A percentile compares a stretch with the other conserved stretches of the same genome.
Evolutionary conservation across 2,113 vertebrate species (phyloP).

Genomic region (Archocentrus centrarchus): DNA sequence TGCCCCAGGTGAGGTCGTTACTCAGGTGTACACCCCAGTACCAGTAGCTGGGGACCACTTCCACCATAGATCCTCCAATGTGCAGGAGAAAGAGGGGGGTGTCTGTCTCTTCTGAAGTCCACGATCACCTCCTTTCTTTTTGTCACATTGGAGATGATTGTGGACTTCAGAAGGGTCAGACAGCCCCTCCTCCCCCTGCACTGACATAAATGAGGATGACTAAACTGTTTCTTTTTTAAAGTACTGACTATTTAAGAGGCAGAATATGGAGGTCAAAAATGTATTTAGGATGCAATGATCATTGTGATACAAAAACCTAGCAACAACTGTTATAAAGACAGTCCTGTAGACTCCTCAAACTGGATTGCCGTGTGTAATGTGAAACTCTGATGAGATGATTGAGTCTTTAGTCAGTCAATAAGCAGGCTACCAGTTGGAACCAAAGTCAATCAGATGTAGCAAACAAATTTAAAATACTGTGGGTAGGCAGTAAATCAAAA

Average conservation of each 20-base stretch:
- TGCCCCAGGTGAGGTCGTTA: no score
- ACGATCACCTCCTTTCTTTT: no score
- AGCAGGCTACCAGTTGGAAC: not conserved
- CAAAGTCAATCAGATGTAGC: conserved; percentile 17
- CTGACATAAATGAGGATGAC: not conserved
- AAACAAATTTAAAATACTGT: conserved; percentile 18
- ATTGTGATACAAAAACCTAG: not conserved
- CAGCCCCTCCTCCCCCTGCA: no score
- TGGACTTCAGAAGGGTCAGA: no score
- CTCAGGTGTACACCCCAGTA: no score
- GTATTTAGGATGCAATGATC: not conserved
- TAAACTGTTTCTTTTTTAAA: not conserved
- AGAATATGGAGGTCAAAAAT: not conserved
- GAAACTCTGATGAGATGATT: not conserved
- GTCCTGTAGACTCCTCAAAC: not conserved
- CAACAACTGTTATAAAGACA: not conserved
- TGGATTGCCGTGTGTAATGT: not conserved
- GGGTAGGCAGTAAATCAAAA: conserved; percentile 14
- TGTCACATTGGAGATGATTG: no score
- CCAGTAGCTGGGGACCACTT: no score
- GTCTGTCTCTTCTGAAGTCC: no score
- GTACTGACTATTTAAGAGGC: not conserved
- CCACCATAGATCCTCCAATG: no score
- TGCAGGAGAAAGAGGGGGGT: no score
- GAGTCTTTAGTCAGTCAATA: not conserved